Evolutionary conservation across 2,797 vertebrate genomes (phyloP).

Genomic region (Poeciliopsis presidionis): DNA sequence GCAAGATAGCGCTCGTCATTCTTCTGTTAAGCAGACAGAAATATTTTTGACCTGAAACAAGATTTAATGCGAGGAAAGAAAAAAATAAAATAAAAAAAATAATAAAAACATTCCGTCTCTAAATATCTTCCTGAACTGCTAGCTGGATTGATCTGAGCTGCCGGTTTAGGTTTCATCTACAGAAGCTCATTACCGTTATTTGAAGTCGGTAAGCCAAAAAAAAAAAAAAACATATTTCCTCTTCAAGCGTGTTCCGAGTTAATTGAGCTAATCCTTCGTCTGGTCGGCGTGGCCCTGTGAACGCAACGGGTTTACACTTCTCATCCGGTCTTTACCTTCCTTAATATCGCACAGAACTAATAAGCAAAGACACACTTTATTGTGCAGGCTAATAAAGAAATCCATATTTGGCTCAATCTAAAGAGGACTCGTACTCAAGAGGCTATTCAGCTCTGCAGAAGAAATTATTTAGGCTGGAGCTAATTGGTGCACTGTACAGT

Average conservation of each 20-base stretch:
- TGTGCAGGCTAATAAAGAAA: slow-evolving; percentile 37
- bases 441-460: slow-evolving; percentile 47
- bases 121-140: background rate
- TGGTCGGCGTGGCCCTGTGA: slow-evolving; percentile 35
- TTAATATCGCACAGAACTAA: slow-evolving; percentile 40
- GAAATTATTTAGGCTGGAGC: slow-evolving; percentile 46
- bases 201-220: slow-evolving; percentile 12
- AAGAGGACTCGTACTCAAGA: slow-evolving; percentile 39
- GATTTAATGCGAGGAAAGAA: background rate
- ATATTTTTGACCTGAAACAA: background rate
- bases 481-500: slow-evolving; percentile 49
- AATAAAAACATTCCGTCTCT: background rate
- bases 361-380: slow-evolving; percentile 29
- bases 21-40: background rate
- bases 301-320: slow-evolving; percentile 7
- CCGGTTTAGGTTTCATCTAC: slow-evolving; percentile 11
- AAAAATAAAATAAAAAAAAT: background rate
- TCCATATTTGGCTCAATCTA: slow-evolving; percentile 47
- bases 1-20: background rate
- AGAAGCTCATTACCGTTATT: slow-evolving; percentile 20
- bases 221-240: background rate
- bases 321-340: slow-evolving; percentile 17
- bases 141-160: background rate
- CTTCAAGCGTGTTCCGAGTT: slow-evolving; percentile 22
- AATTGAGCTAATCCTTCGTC: slow-evolving; percentile 32